phyloP scores from a whole-genome alignment of 2,113 vertebrate genomes.

The Rhipidura dahli region DNA sequence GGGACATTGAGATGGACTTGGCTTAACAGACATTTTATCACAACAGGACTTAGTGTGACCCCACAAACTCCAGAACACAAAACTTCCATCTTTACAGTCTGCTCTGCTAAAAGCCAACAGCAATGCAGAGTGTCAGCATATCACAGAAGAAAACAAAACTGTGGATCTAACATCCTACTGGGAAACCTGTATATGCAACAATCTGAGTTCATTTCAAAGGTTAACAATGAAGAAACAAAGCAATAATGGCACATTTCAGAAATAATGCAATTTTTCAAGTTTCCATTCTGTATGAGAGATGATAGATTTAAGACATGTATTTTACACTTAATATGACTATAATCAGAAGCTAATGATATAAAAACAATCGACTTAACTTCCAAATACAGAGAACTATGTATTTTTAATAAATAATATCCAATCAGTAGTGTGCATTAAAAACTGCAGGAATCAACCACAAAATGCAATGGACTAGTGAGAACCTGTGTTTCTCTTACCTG shows the following conservation, averaged over 20 bases:
- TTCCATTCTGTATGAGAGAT: background rate
- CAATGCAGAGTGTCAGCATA: background rate
- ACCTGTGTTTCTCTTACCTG: constrained; percentile 76
- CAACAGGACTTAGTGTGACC: background rate
- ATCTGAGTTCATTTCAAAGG: background rate
- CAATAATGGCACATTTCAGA: background rate
- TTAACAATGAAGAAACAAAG: background rate
- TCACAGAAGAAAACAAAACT: background rate
- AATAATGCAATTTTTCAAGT: background rate
- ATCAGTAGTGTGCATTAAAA: background rate
- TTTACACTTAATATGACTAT: background rate
- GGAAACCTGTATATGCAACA: background rate
- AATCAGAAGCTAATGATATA: background rate
- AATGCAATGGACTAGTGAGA: background rate
- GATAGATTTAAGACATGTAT: background rate
- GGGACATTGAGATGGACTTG: background rate
- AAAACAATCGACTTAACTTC: background rate
- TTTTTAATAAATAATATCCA: background rate
- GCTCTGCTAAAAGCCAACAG: background rate
- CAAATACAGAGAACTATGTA: background rate
- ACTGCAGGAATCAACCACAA: background rate
- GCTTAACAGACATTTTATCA: background rate
- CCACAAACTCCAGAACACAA: background rate
- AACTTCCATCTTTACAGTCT: background rate
- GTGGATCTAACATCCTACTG: background rate